These are phyloP conservation scores for Meloidogyne hapla DNA, from an alignment of 1,140 invertebrate species.

Conservation along the genomic window DNA sequence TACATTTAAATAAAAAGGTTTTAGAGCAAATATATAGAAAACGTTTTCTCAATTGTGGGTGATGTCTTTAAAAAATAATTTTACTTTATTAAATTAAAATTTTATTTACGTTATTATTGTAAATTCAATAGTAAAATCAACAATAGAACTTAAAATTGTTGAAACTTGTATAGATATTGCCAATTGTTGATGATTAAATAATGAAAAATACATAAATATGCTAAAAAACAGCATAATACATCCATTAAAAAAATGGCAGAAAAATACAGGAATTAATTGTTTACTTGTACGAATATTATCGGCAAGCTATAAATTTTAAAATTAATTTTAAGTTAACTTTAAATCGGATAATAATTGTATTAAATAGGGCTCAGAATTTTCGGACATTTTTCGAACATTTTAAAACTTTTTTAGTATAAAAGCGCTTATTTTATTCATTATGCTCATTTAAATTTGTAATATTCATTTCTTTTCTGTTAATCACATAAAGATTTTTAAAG, in stretches of 20 bases:
- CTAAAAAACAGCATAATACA: not conserved
- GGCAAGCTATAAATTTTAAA: not conserved
- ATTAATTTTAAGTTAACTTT: not conserved
- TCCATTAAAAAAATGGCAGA: not conserved
- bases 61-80: not conserved
- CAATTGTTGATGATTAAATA: not conserved
- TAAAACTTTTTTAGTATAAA: too few species aligned
- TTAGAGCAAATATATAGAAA: not conserved
- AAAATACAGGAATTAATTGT: not conserved
- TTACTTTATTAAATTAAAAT: too few species aligned
- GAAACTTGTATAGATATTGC: not conserved
- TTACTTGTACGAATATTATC: conserved; percentile 5
- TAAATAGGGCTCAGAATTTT: too few species aligned
- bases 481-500: too few species aligned
- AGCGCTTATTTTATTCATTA: too few species aligned
- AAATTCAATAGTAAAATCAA: not conserved
- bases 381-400: too few species aligned
- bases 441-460: too few species aligned
- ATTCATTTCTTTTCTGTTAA: too few species aligned
- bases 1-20: not conserved
- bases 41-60: not conserved
- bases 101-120: not conserved
- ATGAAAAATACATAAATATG: not conserved
- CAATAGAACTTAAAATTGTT: not conserved
- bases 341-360: too few species aligned